Evolutionary conservation across 2,888 invertebrate species (phyloP).

Genomic region (Phyto melanocephala): DNA sequence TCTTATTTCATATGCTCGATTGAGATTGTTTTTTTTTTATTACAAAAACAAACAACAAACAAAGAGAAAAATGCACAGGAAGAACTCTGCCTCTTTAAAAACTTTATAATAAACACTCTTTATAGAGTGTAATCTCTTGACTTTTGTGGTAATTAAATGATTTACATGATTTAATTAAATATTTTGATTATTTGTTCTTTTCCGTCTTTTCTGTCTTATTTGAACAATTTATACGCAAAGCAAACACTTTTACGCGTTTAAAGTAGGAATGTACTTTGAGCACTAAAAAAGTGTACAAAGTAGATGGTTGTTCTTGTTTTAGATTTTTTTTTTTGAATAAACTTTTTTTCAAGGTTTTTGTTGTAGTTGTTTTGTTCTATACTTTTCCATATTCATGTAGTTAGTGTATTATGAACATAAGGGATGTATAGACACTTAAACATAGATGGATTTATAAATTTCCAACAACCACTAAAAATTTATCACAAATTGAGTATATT

Average conservation of each 20-base stretch:
- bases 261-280: not conserved
- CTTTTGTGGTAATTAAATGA: not conserved
- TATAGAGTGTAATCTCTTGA: not conserved
- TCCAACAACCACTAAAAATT: too few relatives aligned
- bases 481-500: too few relatives aligned
- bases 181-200: not conserved
- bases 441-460: too few relatives aligned
- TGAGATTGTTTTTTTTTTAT: not conserved
- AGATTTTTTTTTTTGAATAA: conserved; percentile 18
- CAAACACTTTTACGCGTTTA: not conserved
- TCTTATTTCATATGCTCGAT: not conserved
- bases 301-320: not conserved
- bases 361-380: not conserved
- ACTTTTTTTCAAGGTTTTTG: conserved; percentile 50
- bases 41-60: too few relatives aligned
- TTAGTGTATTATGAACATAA: not conserved
- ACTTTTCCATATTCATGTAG: not conserved
- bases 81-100: too few relatives aligned
- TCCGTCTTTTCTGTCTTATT: not conserved
- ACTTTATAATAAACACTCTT: too few relatives aligned
- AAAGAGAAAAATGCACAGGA: too few relatives aligned
- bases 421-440: conserved; percentile 25
- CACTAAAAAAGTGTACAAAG: not conserved
- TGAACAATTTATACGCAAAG: not conserved
- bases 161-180: conserved; percentile 3